Conservation (phyloP, 2,797 vertebrate genomes). For the Aotus griseimembra region DNA sequence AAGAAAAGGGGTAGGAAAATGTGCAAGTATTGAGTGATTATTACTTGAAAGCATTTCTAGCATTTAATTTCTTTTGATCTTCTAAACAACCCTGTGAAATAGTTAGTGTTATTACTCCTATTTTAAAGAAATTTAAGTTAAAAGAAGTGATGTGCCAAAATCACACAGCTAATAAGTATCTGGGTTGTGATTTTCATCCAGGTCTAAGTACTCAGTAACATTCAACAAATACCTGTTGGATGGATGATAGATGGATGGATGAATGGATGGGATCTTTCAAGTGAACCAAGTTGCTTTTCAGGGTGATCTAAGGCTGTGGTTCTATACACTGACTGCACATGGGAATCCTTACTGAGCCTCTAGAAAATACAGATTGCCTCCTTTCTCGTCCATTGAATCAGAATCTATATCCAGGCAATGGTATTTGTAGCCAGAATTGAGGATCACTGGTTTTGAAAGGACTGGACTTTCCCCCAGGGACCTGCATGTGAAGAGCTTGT, state of each 20-base stretch:
- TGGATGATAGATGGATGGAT: not conserved
- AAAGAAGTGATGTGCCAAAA: not conserved
- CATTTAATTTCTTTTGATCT: constrained; percentile 7
- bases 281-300: not conserved
- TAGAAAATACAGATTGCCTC: not conserved
- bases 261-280: not conserved
- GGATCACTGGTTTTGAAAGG: not conserved
- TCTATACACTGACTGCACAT: not conserved
- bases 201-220: constrained; percentile 4
- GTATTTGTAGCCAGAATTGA: not conserved
- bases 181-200: constrained; percentile 19
- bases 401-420: not conserved
- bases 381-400: not conserved
- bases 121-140: constrained; percentile 43
- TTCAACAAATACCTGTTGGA: constrained; percentile 47
- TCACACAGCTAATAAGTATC: constrained; percentile 14
- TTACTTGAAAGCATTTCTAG: constrained; percentile 27
- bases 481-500: not conserved
- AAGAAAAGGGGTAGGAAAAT: not conserved
- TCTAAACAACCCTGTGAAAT: constrained; percentile 26
- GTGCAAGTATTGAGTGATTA: not conserved
- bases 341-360: not conserved
- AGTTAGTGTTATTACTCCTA: not conserved
- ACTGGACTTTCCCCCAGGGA: not conserved
- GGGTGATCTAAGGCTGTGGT: not conserved